Conservation (phyloP, 35 echinoderm and acorn worm species). For the Amphiura filiformis region DNA sequence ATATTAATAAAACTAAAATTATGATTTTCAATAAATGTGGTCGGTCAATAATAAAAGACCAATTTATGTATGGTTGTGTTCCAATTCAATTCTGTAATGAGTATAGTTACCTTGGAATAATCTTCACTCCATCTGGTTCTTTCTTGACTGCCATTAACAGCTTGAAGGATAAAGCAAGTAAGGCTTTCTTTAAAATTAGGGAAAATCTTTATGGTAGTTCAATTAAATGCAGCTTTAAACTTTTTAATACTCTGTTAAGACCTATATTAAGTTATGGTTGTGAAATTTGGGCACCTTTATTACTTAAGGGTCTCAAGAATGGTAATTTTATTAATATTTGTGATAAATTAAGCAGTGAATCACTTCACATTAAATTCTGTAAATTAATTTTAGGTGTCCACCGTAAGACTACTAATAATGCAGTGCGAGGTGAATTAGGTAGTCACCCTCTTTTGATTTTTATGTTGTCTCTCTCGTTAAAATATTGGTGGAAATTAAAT, state of each 20-base stretch:
- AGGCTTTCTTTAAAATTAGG: no score
- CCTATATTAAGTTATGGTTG: constrained; percentile 5
- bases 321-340: constrained; percentile 12
- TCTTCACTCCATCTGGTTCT: no score
- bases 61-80: no score
- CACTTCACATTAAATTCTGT: not conserved
- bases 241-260: not conserved
- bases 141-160: no score
- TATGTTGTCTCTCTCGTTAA: not conserved
- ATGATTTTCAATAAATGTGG: no score
- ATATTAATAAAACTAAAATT: no score
- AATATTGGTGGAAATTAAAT: constrained; percentile 8
- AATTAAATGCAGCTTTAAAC: not conserved
- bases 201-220: not conserved
- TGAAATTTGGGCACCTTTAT: not conserved
- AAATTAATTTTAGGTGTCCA: not conserved
- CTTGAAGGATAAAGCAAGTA: no score
- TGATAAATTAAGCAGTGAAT: not conserved
- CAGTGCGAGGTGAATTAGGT: not conserved
- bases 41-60: no score
- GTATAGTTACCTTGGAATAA: no score
- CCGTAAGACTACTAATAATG: constrained; percentile 7
- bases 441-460: constrained; percentile 4
- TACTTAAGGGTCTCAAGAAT: not conserved
- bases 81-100: no score